These are phyloP conservation scores for Cyprinodon diabolis DNA, from an alignment of 2,797 vertebrate species.

Conservation along the genomic window DNA sequence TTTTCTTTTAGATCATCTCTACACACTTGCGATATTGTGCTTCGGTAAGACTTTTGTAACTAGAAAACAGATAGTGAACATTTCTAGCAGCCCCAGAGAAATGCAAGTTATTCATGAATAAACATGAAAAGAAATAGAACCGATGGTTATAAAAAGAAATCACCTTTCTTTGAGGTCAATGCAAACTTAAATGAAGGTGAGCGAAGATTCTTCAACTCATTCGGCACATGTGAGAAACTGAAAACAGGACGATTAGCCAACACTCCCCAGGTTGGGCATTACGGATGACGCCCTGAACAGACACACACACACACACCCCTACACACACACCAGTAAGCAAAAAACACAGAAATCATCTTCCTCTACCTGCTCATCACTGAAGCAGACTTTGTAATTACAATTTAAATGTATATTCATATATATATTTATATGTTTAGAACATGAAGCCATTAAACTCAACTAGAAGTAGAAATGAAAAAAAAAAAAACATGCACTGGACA, in stretches of 20 bases:
- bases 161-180: slow-evolving; percentile 30
- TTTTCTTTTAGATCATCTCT: slow-evolving; percentile 81
- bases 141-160: neutral
- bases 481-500: slow-evolving; percentile 79
- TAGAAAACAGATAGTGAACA: slow-evolving; percentile 77
- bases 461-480: slow-evolving; percentile 53
- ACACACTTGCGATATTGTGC: slow-evolving; percentile 84
- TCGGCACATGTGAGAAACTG: slow-evolving; percentile 39
- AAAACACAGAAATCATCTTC: slow-evolving; percentile 47
- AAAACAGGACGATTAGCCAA: slow-evolving; percentile 34
- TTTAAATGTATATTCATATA: slow-evolving; percentile 26
- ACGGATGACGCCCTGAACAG: slow-evolving; percentile 13
- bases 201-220: slow-evolving; percentile 31
- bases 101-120: slow-evolving; percentile 52
- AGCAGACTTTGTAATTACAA: slow-evolving; percentile 79
- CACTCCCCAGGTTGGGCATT: slow-evolving; percentile 15
- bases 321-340: slow-evolving; percentile 18
- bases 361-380: slow-evolving; percentile 68
- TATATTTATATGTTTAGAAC: slow-evolving; percentile 15
- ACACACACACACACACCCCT: slow-evolving; percentile 5
- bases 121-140: slow-evolving; percentile 2
- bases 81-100: slow-evolving; percentile 64
- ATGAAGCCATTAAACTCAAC: slow-evolving; percentile 32
- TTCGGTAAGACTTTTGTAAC: slow-evolving; percentile 83
- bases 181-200: slow-evolving; percentile 48